These are phyloP conservation scores for Eristalis arbustorum DNA, from an alignment of 2,888 invertebrate genomes.

Conservation along the genomic window DNA sequence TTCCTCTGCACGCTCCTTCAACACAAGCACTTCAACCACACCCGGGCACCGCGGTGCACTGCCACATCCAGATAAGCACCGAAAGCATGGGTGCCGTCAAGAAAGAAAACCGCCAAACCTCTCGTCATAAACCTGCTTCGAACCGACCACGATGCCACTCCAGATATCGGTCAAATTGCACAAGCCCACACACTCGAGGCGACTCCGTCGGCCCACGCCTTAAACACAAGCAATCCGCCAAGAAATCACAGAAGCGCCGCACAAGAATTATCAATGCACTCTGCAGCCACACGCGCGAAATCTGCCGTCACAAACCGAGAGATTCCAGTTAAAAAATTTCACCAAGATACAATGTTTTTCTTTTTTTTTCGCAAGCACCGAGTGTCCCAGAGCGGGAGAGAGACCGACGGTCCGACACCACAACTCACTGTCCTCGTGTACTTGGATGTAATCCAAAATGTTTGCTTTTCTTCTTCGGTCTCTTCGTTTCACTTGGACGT, in stretches of 20 bases:
- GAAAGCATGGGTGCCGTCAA: too few relatives aligned
- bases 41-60: background rate
- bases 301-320: conserved; percentile 1
- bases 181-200: conserved; percentile 1
- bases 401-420: too few relatives aligned
- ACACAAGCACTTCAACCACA: background rate
- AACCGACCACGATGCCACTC: background rate
- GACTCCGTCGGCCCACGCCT: background rate
- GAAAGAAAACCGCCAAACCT: too few relatives aligned
- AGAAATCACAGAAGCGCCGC: conserved; percentile 15
- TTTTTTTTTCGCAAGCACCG: conserved; percentile 4
- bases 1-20: background rate
- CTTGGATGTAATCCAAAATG: conserved; percentile 14
- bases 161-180: background rate
- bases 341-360: background rate
- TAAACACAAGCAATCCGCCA: background rate
- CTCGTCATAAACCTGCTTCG: background rate
- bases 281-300: conserved; percentile 15
- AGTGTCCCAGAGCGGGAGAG: conserved; percentile 20
- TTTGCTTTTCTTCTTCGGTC: conserved; percentile 32
- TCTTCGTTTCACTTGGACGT: background rate
- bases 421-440: background rate
- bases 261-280: conserved; percentile 36
- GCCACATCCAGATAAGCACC: background rate
- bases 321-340: background rate